These are phyloP conservation scores for Palythoa grandiflora DNA, from an alignment of 92 coral and sea anemone species.

Conservation along the genomic window DNA sequence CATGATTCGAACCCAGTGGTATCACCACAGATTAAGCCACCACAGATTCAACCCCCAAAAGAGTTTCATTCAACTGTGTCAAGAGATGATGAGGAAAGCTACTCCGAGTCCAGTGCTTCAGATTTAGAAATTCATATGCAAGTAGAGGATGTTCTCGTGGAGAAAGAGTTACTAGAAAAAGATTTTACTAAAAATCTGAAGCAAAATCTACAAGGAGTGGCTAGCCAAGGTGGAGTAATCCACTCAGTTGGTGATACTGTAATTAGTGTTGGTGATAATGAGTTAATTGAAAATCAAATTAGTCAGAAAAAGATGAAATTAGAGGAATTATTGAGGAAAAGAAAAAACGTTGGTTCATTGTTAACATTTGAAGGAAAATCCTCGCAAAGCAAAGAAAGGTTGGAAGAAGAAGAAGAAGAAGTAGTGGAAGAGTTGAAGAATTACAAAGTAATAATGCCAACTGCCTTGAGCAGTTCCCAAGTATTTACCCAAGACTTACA, in stretches of 20 bases:
- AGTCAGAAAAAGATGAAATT: constrained; percentile 57
- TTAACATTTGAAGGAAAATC: not conserved
- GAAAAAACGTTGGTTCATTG: constrained; percentile 23
- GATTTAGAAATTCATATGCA: not conserved
- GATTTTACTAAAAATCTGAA: not conserved
- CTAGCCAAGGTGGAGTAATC: not conserved
- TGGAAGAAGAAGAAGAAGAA: constrained; percentile 21
- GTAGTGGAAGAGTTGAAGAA: not conserved
- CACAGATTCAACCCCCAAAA: constrained; percentile 33
- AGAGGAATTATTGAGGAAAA: constrained; percentile 54
- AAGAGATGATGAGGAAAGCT: not conserved
- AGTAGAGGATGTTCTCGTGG: not conserved
- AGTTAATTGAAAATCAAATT: constrained; percentile 48
- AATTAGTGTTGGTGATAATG: constrained; percentile 17
- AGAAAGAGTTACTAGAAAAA: not conserved
- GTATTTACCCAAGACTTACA: not conserved
- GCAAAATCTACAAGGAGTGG: not conserved
- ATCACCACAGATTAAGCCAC: constrained; percentile 64
- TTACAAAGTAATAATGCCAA: not conserved
- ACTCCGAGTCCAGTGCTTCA: constrained; percentile 3
- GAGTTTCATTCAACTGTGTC: constrained; percentile 20
- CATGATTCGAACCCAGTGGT: constrained; percentile 60
- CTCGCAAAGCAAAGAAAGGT: not conserved
- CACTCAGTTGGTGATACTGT: not conserved
- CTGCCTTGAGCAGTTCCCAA: not conserved